Evolutionary conservation across 2,888 invertebrate species (phyloP).

Genomic region (Xestia xanthographa): DNA sequence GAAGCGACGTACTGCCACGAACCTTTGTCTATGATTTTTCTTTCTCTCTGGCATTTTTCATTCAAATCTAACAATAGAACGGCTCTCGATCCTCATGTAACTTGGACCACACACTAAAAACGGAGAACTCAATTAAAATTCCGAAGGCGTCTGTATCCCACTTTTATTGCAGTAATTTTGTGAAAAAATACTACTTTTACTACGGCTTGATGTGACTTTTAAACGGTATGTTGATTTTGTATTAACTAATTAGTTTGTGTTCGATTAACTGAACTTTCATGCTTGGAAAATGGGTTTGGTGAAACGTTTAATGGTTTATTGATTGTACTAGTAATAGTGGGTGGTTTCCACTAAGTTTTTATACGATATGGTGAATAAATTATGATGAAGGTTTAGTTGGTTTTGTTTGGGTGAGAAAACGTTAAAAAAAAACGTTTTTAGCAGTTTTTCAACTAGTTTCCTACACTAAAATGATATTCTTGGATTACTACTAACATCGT

Average conservation of each 20-base stretch:
- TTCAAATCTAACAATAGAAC: constrained; percentile 35
- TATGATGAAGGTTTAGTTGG: neutral
- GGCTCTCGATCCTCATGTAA: constrained; percentile 24
- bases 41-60: constrained; percentile 26
- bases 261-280: constrained; percentile 41
- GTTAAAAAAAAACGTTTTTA: neutral
- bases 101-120: constrained; percentile 65
- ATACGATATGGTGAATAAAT: neutral
- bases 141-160: constrained; percentile 76
- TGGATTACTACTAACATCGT: too few species aligned
- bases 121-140: constrained; percentile 86
- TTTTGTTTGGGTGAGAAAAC: too few species aligned
- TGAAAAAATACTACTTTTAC: constrained; percentile 76
- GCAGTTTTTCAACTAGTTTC: neutral
- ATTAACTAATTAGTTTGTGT: constrained; percentile 63
- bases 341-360: neutral
- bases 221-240: constrained; percentile 69
- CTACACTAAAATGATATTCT: too few species aligned
- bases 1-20: constrained; percentile 39
- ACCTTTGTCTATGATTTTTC: constrained; percentile 32
- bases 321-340: neutral
- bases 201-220: constrained; percentile 47
- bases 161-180: constrained; percentile 81
- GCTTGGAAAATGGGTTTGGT: constrained; percentile 23
- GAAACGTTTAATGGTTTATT: constrained; percentile 13